phyloP scores from a whole-genome alignment of 2,888 invertebrate species.

The Epirrita christyi region DNA sequence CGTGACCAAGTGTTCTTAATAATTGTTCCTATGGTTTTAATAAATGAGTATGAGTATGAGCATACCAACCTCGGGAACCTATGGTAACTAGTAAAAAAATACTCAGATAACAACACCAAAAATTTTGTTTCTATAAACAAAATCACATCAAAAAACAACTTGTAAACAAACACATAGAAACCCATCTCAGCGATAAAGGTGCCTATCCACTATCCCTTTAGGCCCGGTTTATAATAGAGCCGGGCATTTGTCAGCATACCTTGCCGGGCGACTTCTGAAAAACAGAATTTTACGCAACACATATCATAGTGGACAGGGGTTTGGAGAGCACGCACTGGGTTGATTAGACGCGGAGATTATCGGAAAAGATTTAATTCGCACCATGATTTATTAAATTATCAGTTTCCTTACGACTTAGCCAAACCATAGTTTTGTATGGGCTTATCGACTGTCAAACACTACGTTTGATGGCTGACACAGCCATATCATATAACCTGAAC shows the following conservation, averaged over 20 bases:
- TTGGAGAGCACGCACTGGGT: conserved; percentile 55
- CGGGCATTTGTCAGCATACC: conserved; percentile 77
- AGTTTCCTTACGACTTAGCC: too few relatives aligned
- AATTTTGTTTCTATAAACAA: background rate
- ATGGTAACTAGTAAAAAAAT: too few relatives aligned
- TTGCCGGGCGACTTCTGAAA: conserved; percentile 69
- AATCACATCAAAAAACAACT: conserved; percentile 16
- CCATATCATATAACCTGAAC: too few relatives aligned
- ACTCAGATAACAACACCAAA: background rate
- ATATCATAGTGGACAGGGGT: conserved; percentile 76
- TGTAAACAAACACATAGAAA: conserved; percentile 32
- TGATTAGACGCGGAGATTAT: conserved; percentile 35
- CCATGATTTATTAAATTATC: background rate
- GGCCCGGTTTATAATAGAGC: conserved; percentile 61
- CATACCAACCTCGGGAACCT: too few relatives aligned
- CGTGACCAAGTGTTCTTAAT: too few relatives aligned
- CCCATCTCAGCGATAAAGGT: conserved; percentile 32
- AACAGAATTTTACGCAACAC: conserved; percentile 84
- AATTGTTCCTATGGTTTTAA: too few relatives aligned
- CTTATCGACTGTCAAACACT: too few relatives aligned
- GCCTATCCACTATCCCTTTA: conserved; percentile 48
- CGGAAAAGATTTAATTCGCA: background rate
- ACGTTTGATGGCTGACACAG: too few relatives aligned
- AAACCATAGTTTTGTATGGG: too few relatives aligned
- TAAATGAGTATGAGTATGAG: too few relatives aligned